Base-by-base conservation (phyloP, 2,113 vertebrate genomes). In the Silurus asotus region DNA sequence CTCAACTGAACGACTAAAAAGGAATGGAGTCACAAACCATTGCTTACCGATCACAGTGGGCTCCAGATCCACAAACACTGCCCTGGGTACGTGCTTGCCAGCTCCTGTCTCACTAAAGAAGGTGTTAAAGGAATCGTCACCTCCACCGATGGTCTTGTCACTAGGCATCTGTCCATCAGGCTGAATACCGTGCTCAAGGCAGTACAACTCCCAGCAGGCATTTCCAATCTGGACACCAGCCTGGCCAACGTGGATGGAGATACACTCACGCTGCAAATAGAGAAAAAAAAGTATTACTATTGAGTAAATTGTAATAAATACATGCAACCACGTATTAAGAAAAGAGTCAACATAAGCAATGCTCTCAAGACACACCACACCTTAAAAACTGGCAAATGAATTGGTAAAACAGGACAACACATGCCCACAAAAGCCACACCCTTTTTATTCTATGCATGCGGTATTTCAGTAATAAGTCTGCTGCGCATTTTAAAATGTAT, bases 131-230 rank as follows among this genome's bases (percentile, higher is more conserved):
- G 28, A 37, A 37, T 37, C 28, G 28, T 37, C 28, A 37, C 28
- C 28, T 37, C 28, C 28, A 37, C 28, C 28, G 28, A 37, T 37
- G 28, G 28, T 37, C 2, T 37, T 37, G 28, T 37, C 28, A 37
- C 28, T 37, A 37, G 28, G 28, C 28, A 37, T 37, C 28, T 37
- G 28, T 37, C 28, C 28, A 37, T 37, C 28, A 37, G 28, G 28
- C 28, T 37, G 28, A 37, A 37, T 37, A 37, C 28, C 28, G 28
- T 37, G 28, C 28, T 37, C 28, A 37, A 95, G 90, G 83, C 94
- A 95, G 87, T 95, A 95, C 58, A 95, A 92, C 81, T 95, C 94
- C 94, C 94, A 95, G 91, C 95, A 95, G 89, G 94, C 93, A 86
- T 95, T 95, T 90, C 94, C 95, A 4, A 95, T 95, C 92, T 95